Evolutionary conservation across 2,888 invertebrate species (phyloP).

Genomic region (Drosophila hamatofila): DNA sequence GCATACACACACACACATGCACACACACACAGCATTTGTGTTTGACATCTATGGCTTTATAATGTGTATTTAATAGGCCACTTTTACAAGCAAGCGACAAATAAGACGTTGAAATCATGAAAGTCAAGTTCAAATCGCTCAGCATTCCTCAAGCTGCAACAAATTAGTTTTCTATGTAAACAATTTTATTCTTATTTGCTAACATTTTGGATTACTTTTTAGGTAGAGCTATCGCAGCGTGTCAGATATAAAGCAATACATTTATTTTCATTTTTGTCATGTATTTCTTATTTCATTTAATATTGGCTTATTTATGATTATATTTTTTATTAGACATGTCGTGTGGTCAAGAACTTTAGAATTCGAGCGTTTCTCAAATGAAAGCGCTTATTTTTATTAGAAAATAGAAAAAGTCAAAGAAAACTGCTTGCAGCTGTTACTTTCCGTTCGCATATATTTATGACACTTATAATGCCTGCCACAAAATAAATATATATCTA

Average conservation of each 20-base stretch:
- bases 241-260: too few relatives aligned
- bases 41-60: constrained; percentile 52
- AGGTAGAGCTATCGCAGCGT: neutral
- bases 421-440: constrained; percentile 68
- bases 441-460: constrained; percentile 61
- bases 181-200: neutral
- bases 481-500: constrained; percentile 16
- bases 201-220: neutral
- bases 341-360: constrained; percentile 36
- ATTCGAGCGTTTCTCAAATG: constrained; percentile 34
- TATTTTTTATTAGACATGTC: constrained; percentile 51
- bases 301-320: constrained; percentile 37
- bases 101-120: constrained; percentile 69
- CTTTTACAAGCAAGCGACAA: constrained; percentile 78
- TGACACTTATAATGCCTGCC: constrained; percentile 59
- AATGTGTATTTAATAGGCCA: constrained; percentile 77
- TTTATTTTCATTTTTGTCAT: neutral
- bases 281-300: constrained; percentile 20
- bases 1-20: constrained; percentile 25
- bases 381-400: constrained; percentile 8
- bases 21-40: neutral
- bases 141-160: constrained; percentile 26
- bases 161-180: constrained; percentile 6
- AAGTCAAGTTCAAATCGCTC: constrained; percentile 77
- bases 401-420: constrained; percentile 7